A percentile compares a stretch with the other conserved stretches of the same genome.
Conservation (phyloP, 2,113 vertebrate genomes). For the Nycticryphes semicollaris region DNA sequence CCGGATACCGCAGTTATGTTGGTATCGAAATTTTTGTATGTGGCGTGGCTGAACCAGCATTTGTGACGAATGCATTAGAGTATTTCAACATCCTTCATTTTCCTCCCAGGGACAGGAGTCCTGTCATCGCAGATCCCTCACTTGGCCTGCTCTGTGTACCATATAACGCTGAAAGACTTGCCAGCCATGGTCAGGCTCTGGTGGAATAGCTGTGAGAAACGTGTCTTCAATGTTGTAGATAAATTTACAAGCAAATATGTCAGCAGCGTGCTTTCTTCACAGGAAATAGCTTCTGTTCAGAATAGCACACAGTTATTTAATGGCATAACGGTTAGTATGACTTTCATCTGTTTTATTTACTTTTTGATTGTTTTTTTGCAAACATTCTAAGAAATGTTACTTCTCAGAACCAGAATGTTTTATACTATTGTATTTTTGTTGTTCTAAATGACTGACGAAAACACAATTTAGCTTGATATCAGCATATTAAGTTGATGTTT, state of each 20-base stretch:
- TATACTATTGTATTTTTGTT: background rate
- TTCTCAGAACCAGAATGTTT: background rate
- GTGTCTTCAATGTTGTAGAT: constrained; percentile 89
- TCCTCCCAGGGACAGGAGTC: constrained; percentile 68
- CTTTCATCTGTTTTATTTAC: background rate
- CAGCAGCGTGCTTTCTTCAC: constrained; percentile 88
- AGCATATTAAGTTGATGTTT: background rate
- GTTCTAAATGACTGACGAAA: background rate
- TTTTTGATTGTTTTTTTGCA: background rate
- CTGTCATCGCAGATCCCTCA: constrained; percentile 88
- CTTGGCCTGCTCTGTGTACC: constrained; percentile 93
- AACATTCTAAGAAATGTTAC: background rate
- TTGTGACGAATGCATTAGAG: background rate
- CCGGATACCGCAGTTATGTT: background rate
- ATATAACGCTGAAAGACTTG: constrained; percentile 89
- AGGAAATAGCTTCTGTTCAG: constrained; percentile 94
- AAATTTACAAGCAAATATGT: constrained; percentile 94
- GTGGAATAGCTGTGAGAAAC: constrained; percentile 98
- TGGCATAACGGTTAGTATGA: constrained; percentile 90
- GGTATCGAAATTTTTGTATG: background rate
- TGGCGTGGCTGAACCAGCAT: background rate
- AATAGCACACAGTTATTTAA: constrained; percentile 90
- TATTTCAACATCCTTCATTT: background rate
- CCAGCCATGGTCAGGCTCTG: constrained; percentile 97
- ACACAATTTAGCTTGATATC: background rate